These are phyloP conservation scores for Chrosomus eos DNA, from an alignment of 2,797 vertebrate species.

Conservation along the genomic window DNA sequence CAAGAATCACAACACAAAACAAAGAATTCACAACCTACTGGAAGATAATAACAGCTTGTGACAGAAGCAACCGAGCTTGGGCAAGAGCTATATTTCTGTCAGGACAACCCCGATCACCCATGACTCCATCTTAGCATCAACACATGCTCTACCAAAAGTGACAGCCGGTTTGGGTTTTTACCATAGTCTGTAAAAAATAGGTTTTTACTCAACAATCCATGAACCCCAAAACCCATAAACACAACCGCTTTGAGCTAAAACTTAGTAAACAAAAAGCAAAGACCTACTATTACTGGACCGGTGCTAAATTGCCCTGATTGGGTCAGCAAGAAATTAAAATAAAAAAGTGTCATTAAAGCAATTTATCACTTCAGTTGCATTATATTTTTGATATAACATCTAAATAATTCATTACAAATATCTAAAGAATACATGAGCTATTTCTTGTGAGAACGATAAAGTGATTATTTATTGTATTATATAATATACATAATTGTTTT, in stretches of 20 bases:
- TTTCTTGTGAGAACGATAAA: not conserved
- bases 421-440: not conserved
- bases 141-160: conserved; percentile 33
- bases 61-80: not conserved
- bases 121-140: conserved; percentile 22
- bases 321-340: not conserved
- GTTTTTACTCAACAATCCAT: conserved; percentile 53
- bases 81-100: not conserved
- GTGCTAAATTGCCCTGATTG: not conserved
- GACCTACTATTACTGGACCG: not conserved
- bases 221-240: not conserved
- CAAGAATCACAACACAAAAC: not conserved
- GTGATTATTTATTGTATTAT: not conserved
- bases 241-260: conserved; percentile 31
- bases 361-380: not conserved
- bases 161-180: conserved; percentile 62
- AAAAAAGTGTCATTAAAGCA: not conserved
- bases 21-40: not conserved
- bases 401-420: not conserved
- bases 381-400: not conserved
- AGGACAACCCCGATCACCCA: not conserved
- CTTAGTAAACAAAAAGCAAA: conserved; percentile 23
- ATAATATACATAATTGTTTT: not conserved
- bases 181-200: too few relatives aligned
- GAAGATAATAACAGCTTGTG: conserved; percentile 15